A percentile compares a stretch with the other conserved stretches of the same genome.
These are phyloP conservation scores for Xenops minutus DNA, from an alignment of 2,797 vertebrate species.

Conservation along the genomic window DNA sequence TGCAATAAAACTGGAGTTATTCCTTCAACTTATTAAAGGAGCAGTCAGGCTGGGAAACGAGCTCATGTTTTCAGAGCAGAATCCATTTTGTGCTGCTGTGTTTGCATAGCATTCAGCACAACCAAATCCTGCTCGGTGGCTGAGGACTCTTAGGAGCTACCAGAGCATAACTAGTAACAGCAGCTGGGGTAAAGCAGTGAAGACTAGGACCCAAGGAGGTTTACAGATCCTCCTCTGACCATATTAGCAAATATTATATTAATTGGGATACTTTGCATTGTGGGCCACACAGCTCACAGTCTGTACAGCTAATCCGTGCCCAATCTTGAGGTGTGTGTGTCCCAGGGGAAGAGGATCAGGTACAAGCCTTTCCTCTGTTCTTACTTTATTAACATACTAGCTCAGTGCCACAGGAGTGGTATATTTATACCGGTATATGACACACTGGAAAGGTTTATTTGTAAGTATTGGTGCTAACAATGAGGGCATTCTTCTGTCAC, in stretches of 20 bases:
- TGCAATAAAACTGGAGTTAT: not conserved
- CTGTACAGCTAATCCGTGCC: not conserved
- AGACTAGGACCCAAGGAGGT: not conserved
- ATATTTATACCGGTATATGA: not conserved
- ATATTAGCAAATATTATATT: not conserved
- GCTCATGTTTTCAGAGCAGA: not conserved
- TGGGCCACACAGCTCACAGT: not conserved
- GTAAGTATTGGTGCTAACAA: conserved; percentile 26
- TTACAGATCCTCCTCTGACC: not conserved
- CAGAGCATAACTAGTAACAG: not conserved
- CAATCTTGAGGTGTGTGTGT: not conserved
- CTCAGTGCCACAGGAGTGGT: not conserved
- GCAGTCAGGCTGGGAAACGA: not conserved
- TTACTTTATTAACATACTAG: not conserved
- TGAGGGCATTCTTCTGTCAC: conserved; percentile 48
- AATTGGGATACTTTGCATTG: not conserved
- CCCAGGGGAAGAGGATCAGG: not conserved
- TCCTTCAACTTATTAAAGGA: not conserved
- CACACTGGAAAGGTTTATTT: conserved; percentile 30
- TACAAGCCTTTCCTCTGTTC: not conserved
- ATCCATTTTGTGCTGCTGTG: conserved; percentile 15
- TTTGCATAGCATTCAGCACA: conserved; percentile 7
- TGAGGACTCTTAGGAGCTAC: not conserved
- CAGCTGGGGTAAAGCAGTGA: not conserved
- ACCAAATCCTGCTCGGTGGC: not conserved